Evolutionary conservation across 2,113 vertebrate species (phyloP).

Genomic region (Phylloscopus trochilus): DNA sequence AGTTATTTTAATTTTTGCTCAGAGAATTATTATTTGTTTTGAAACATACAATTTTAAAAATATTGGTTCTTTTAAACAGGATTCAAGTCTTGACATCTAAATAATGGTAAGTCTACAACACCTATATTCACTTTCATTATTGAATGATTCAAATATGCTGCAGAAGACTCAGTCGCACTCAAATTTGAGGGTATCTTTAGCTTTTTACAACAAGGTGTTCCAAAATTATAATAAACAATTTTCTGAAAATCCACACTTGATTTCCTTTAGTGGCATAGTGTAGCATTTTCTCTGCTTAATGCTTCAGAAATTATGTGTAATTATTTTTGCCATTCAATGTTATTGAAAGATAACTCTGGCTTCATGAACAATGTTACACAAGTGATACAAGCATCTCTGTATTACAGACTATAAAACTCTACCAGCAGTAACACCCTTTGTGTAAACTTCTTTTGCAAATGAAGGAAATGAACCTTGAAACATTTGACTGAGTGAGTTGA

Average conservation of each 20-base stretch:
- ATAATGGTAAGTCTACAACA: conserved; percentile 54
- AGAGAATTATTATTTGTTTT: neutral
- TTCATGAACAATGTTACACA: neutral
- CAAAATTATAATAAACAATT: neutral
- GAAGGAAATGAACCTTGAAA: conserved; percentile 25
- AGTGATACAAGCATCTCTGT: neutral
- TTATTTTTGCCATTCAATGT: neutral
- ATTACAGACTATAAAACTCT: neutral
- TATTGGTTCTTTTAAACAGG: conserved; percentile 41
- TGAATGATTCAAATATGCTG: neutral
- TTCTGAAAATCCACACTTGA: neutral
- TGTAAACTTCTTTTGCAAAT: conserved; percentile 7
- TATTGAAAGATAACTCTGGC: neutral
- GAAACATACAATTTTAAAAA: neutral
- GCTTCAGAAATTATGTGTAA: neutral
- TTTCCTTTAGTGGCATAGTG: neutral
- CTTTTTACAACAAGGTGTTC: neutral
- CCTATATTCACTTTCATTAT: neutral
- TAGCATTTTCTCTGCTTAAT: neutral
- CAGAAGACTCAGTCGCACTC: neutral
- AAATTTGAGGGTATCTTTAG: neutral
- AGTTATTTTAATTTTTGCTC: neutral
- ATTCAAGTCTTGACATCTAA: conserved; percentile 26
- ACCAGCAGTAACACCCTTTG: neutral
- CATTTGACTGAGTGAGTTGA: neutral